phyloP scores from a whole-genome alignment of 1,140 invertebrate genomes.

The Leptopilina clavipes region DNA sequence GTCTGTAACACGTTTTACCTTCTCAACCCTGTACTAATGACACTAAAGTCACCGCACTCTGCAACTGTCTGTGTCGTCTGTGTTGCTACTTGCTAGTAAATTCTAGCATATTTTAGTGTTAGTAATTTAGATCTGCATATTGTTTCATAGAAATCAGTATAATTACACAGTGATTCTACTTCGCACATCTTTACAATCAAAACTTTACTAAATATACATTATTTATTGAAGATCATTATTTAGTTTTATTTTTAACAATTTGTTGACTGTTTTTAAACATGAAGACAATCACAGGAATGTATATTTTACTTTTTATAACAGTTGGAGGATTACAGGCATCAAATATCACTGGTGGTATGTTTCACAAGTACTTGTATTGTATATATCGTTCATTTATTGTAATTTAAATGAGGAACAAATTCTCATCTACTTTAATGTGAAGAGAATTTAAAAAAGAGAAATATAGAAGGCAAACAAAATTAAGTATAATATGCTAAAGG shows the following conservation, averaged over 20 bases:
- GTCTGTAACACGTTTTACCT: too few relatives aligned
- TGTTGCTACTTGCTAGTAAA: too few relatives aligned
- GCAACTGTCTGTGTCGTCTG: too few relatives aligned
- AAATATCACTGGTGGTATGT: neutral
- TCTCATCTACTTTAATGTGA: neutral
- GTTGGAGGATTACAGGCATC: neutral
- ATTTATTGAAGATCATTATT: neutral
- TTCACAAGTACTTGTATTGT: neutral
- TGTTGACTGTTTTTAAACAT: neutral
- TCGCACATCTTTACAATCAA: neutral
- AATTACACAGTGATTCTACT: too few relatives aligned
- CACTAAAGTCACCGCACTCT: too few relatives aligned
- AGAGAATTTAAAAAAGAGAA: neutral
- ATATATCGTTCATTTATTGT: neutral
- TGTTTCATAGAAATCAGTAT: too few relatives aligned
- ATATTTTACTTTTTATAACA: neutral
- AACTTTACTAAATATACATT: neutral
- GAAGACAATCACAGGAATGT: slow-evolving; percentile 2
- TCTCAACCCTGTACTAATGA: too few relatives aligned
- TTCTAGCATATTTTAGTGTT: too few relatives aligned
- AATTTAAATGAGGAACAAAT: neutral
- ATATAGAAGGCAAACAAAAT: too few relatives aligned
- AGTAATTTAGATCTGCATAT: too few relatives aligned
- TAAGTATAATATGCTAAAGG: too few relatives aligned
- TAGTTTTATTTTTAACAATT: neutral